Conservation (phyloP, 2,113 vertebrate species). For the Hassar affinis region DNA sequence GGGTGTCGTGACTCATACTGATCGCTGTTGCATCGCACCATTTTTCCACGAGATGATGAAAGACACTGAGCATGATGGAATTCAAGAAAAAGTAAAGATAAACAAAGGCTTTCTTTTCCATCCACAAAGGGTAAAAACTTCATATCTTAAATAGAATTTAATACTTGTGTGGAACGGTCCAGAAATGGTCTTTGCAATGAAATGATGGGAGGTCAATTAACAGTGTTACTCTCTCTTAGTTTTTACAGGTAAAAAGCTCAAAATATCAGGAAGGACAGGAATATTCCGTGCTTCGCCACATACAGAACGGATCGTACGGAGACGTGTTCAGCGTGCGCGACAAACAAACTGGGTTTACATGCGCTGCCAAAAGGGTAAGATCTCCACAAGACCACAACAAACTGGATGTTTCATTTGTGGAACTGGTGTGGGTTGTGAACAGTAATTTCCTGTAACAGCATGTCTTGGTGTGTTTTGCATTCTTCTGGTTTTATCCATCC, state of each 20-base stretch:
- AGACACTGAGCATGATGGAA: slow-evolving; percentile 57
- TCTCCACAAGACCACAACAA: not conserved
- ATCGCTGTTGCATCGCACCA: slow-evolving; percentile 68
- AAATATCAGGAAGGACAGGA: slow-evolving; percentile 86
- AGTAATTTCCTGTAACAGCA: not conserved
- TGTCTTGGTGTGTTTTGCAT: not conserved
- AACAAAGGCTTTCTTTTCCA: slow-evolving; percentile 87
- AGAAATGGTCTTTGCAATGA: not conserved
- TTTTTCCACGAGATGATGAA: slow-evolving; percentile 75
- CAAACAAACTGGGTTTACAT: slow-evolving; percentile 82
- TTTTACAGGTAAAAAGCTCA: slow-evolving; percentile 73
- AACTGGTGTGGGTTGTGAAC: not conserved
- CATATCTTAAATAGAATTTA: not conserved
- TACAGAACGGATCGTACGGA: slow-evolving; percentile 90
- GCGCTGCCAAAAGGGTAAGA: slow-evolving; percentile 90
- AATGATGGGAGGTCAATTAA: not conserved
- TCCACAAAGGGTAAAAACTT: slow-evolving; percentile 41
- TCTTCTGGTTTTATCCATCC: not conserved
- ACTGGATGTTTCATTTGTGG: not conserved
- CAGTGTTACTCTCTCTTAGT: slow-evolving; percentile 53
- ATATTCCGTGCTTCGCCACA: slow-evolving; percentile 76
- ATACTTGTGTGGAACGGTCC: not conserved
- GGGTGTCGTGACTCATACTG: slow-evolving; percentile 77
- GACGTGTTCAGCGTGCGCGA: slow-evolving; percentile 88
- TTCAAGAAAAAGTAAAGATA: slow-evolving; percentile 50